Conservation (phyloP, 2,113 vertebrate species). For the Anthoscopus minutus region DNA sequence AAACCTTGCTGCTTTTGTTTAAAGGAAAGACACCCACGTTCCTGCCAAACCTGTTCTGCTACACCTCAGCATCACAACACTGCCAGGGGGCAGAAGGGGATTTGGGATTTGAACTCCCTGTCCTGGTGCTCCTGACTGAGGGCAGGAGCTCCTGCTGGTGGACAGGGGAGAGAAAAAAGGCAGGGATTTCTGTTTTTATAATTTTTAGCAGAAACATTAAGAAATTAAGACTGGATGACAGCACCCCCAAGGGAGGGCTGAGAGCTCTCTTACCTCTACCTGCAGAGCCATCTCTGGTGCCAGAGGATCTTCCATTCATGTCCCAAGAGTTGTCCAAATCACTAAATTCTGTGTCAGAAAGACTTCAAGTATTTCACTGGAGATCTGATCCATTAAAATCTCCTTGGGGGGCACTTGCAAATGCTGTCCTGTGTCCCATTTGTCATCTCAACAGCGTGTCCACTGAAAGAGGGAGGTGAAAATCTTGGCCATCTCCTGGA, state of each 20-base stretch:
- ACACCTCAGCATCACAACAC: fast-evolving
- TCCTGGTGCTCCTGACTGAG: not conserved
- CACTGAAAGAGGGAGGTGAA: not conserved
- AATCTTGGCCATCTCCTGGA: not conserved
- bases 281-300: not conserved
- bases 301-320: not conserved
- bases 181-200: not conserved
- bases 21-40: fast-evolving
- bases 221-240: not conserved
- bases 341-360: not conserved
- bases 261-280: not conserved
- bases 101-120: not conserved
- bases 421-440: not conserved
- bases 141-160: not conserved
- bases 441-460: not conserved
- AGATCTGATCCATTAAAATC: not conserved
- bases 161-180: too few relatives aligned
- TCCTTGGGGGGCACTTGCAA: not conserved
- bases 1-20: not conserved
- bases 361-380: not conserved
- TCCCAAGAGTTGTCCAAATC: not conserved
- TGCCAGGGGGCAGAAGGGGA: fast-evolving
- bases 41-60: fast-evolving
- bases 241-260: not conserved
- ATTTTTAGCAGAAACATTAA: not conserved